phyloP scores from a whole-genome alignment of 2,888 invertebrate genomes.

The Drosophila infuscata region DNA sequence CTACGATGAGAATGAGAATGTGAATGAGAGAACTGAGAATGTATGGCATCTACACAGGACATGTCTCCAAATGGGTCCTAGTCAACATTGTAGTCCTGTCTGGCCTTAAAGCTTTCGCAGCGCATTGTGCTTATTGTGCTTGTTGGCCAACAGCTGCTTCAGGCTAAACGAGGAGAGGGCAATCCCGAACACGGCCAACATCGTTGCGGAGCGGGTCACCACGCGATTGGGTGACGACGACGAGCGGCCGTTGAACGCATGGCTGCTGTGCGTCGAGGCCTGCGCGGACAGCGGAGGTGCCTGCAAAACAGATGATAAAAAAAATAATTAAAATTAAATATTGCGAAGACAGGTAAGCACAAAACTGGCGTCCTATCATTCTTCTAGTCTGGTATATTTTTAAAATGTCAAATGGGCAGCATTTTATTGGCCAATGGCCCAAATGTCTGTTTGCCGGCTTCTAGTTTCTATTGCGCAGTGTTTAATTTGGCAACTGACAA shows the following conservation, averaged over 20 bases:
- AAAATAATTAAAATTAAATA: background rate
- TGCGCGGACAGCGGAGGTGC: constrained; percentile 65
- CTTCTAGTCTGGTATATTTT: constrained; percentile 38
- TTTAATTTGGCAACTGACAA: constrained; percentile 48
- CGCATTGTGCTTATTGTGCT: constrained; percentile 68
- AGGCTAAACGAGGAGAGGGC: constrained; percentile 88
- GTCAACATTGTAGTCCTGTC: background rate
- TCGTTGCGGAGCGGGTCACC: constrained; percentile 87
- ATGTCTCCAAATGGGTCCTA: constrained; percentile 22
- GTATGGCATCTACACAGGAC: constrained; percentile 26
- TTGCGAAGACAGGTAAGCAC: constrained; percentile 6
- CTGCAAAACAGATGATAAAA: constrained; percentile 45
- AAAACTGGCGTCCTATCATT: constrained; percentile 10
- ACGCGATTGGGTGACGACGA: constrained; percentile 86
- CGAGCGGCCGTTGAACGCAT: constrained; percentile 68
- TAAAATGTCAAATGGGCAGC: constrained; percentile 47
- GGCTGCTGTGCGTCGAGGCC: constrained; percentile 62
- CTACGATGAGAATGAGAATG: constrained; percentile 28
- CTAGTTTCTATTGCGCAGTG: constrained; percentile 58
- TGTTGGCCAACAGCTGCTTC: constrained; percentile 87
- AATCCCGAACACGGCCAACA: constrained; percentile 87
- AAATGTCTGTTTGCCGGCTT: constrained; percentile 14
- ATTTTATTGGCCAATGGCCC: constrained; percentile 58
- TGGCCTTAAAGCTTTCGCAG: constrained; percentile 77
- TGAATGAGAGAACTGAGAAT: constrained; percentile 26